Base-by-base conservation (phyloP, 1,140 invertebrate genomes). In the Heliconius himera region DNA sequence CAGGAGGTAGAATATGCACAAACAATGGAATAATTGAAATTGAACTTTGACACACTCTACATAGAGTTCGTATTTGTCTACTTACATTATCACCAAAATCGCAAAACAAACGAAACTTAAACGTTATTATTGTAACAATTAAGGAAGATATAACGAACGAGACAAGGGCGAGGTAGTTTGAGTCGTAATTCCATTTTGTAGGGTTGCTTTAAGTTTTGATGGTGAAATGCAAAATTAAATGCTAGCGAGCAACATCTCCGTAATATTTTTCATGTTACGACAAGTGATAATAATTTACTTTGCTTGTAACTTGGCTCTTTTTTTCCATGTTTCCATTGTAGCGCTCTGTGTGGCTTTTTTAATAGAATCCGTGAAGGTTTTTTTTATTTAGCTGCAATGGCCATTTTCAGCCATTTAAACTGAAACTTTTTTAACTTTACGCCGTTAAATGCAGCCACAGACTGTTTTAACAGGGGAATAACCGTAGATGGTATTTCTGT, bases 201-300 rank as follows among this genome's bases (percentile, higher is more conserved):
- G 75, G 76, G 85, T 84, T 66, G n/a, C 73, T 74, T 84, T 85
- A 87, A 18, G 18, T 41, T 71, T 86, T 82, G 22, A 66, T 16
- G 29, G 1, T 54, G 20, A 51, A 78, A 84, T 86, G 81, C 78
- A 79, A 80, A 87, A 89, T 90, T 88, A 91, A 90, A 85, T 82
- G 82, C 76, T 80, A 77, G 72, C 81, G 83, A 85, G 87, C 85
- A 85, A 90, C 87, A 85, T 89, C 87, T 91, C 84, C 83, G 85
- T 89, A 89, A 87, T 89, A 85, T 88, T 89, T 87, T 87, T 81
- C 83, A 87, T 88, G 88, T 84, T 89, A 86, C 84, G 88, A 89
- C 88, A 91, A 89, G 90, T 87, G 88, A 88, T 90, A 85, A 91
- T 88, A 90, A 91, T 90, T 89, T 91, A 89, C 88, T 90, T 80